Evolutionary conservation across 2,888 invertebrate genomes (phyloP).

Genomic region (Hirtodrosophila duncani): DNA sequence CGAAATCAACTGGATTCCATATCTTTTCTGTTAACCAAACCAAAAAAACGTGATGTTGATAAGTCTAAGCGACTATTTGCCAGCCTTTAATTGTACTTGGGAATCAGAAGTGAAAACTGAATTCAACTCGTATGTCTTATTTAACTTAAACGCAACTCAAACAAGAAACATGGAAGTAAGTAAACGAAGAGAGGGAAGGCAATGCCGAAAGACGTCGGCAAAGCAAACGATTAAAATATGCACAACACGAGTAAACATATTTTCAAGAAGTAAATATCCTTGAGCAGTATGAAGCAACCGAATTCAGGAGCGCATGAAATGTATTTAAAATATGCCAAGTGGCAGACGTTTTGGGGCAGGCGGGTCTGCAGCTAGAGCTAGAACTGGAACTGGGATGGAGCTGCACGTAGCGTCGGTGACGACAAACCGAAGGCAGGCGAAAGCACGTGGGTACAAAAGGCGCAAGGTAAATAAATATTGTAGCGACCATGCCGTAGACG

Average conservation of each 20-base stretch:
- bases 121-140: constrained; percentile 51
- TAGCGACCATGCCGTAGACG: constrained; percentile 51
- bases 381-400: constrained; percentile 28
- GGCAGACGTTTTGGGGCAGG: constrained; percentile 53
- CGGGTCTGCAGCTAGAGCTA: constrained; percentile 10
- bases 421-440: constrained; percentile 34
- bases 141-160: constrained; percentile 66
- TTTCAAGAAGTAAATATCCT: constrained; percentile 77
- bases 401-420: constrained; percentile 55
- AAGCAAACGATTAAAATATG: constrained; percentile 77
- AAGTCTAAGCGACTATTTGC: too few relatives aligned
- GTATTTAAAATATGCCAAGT: constrained; percentile 75
- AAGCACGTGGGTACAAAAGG: constrained; percentile 72
- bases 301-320: constrained; percentile 74
- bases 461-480: constrained; percentile 75
- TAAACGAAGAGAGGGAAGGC: neutral
- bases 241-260: constrained; percentile 78
- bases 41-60: too few relatives aligned
- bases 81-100: too few relatives aligned
- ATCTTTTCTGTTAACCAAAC: too few relatives aligned
- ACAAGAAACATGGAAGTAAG: constrained; percentile 31
- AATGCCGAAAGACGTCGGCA: constrained; percentile 57
- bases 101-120: too few relatives aligned
- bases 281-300: constrained; percentile 55
- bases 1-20: too few relatives aligned